A percentile compares a stretch with the other conserved stretches of the same genome.
phyloP scores from a whole-genome alignment of 1,140 invertebrate species.

The Apis mellifera region DNA sequence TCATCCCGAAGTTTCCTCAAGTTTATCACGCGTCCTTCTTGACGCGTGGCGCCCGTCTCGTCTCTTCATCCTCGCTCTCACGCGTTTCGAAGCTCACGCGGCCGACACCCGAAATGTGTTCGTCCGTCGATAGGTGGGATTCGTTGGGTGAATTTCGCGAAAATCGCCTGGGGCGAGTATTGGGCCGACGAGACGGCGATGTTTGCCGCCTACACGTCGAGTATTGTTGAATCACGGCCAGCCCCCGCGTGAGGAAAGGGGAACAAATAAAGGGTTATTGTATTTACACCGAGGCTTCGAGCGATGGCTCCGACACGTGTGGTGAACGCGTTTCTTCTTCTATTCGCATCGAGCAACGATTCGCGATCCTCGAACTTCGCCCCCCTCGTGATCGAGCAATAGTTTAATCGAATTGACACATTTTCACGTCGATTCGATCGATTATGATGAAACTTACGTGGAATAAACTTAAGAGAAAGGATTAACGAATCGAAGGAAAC shows the following conservation, averaged over 20 bases:
- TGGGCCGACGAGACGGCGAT: constrained; percentile 61
- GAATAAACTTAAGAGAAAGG: no score
- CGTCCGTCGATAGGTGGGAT: constrained; percentile 55
- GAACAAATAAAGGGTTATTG: constrained; percentile 82
- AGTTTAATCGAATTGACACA: not conserved
- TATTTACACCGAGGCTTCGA: constrained; percentile 77
- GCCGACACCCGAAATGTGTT: constrained; percentile 27
- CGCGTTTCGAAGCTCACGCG: not conserved
- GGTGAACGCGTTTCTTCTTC: constrained; percentile 47
- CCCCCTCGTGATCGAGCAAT: not conserved
- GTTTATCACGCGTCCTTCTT: constrained; percentile 44
- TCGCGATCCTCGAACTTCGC: not conserved
- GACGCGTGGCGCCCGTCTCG: constrained; percentile 1
- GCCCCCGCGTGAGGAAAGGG: constrained; percentile 64
- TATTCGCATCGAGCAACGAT: not conserved
- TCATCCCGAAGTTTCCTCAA: constrained; percentile 41
- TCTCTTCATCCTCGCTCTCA: constrained; percentile 28
- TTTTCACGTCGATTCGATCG: not conserved
- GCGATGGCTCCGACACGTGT: constrained; percentile 62
- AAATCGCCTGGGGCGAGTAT: constrained; percentile 69
- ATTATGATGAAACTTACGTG: not conserved
- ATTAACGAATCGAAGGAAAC: no score
- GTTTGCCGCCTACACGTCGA: constrained; percentile 75
- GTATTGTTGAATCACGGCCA: constrained; percentile 80
- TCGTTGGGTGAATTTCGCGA: constrained; percentile 64